These are phyloP conservation scores for Antechinus stuartii DNA, from an alignment of 2,113 vertebrate species.

Conservation along the genomic window DNA sequence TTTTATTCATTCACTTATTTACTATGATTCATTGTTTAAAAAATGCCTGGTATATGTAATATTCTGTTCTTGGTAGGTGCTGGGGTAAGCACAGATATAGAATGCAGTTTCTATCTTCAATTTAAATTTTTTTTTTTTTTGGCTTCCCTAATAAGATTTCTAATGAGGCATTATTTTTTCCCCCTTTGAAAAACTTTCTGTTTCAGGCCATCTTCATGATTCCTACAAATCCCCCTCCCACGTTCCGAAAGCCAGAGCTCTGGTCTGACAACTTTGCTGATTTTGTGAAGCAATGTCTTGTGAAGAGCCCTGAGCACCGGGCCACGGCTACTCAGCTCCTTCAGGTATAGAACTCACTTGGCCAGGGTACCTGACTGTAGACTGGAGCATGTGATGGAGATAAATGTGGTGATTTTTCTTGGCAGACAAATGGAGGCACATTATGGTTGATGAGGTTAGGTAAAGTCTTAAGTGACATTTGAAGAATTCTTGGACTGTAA, in stretches of 20 bases:
- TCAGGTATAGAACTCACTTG: constrained; percentile 86
- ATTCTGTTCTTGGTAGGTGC: neutral
- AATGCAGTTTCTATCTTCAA: no score
- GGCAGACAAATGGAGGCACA: neutral
- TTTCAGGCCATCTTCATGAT: constrained; percentile 98
- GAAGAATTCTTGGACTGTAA: neutral
- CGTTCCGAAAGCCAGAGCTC: constrained; percentile 89
- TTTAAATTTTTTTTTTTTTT: neutral
- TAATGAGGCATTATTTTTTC: constrained; percentile 28
- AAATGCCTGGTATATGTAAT: neutral
- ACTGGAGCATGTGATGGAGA: neutral
- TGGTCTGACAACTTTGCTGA: constrained; percentile 91
- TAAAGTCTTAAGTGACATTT: neutral
- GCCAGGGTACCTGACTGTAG: neutral
- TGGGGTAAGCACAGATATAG: neutral
- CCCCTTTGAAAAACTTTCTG: constrained; percentile 20
- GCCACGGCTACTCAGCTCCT: constrained; percentile 94
- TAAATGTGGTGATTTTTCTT: neutral
- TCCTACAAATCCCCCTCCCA: constrained; percentile 95
- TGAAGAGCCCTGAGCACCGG: constrained; percentile 94
- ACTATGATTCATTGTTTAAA: neutral
- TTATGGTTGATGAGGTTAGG: neutral
- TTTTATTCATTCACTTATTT: neutral
- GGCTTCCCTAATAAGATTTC: constrained; percentile 20
- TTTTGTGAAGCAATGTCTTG: constrained; percentile 93